phyloP scores from a whole-genome alignment of 1,140 invertebrate species.

The Microplitis mediator region DNA sequence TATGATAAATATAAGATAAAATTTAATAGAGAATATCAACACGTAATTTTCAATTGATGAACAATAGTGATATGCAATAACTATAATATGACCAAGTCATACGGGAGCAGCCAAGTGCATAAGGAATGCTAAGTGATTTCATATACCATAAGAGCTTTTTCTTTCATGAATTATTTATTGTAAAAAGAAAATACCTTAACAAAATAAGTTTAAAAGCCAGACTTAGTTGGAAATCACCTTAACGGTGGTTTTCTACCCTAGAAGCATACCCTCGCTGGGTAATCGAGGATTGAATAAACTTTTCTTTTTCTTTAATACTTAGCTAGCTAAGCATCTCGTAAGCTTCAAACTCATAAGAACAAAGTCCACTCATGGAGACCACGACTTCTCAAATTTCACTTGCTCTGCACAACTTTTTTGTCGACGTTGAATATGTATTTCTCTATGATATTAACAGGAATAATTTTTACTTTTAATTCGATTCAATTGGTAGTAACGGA shows the following conservation, averaged over 20 bases:
- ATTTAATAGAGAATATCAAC: neutral
- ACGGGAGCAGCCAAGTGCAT: slow-evolving; percentile 13
- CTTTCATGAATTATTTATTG: neutral
- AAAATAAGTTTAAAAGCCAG: slow-evolving; percentile 11
- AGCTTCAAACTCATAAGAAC: slow-evolving; percentile 11
- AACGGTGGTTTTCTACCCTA: slow-evolving; percentile 23
- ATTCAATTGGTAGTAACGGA: neutral
- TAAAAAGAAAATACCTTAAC: neutral
- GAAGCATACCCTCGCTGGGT: neutral
- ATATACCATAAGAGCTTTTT: neutral
- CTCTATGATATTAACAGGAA: neutral
- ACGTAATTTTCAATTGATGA: neutral
- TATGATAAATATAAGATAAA: neutral
- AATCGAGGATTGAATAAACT: slow-evolving; percentile 19
- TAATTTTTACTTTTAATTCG: neutral
- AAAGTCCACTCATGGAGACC: slow-evolving; percentile 11
- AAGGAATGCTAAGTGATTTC: slow-evolving; percentile 20
- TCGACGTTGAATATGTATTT: neutral
- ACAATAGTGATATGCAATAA: neutral
- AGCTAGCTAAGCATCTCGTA: slow-evolving; percentile 17
- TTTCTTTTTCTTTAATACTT: neutral
- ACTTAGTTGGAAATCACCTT: slow-evolving; percentile 23
- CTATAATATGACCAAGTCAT: neutral
- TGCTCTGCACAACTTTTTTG: slow-evolving; percentile 14
- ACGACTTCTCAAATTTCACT: slow-evolving; percentile 18